Conservation (phyloP, 2,888 invertebrate genomes). For the Fabriciana adippe region DNA sequence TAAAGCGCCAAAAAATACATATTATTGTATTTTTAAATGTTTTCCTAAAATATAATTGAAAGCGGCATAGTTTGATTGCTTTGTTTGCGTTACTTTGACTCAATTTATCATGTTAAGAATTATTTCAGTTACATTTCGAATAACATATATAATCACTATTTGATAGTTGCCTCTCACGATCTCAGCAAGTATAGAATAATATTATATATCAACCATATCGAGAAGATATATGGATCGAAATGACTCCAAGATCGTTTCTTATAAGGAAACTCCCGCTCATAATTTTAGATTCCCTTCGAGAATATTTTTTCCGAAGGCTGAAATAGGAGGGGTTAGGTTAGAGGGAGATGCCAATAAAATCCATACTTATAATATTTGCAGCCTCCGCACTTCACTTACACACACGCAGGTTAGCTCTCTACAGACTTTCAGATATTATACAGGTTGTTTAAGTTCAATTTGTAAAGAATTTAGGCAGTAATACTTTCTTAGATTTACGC, state of each 20-base stretch:
- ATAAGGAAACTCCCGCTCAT: constrained; percentile 61
- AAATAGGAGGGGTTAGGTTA: constrained; percentile 50
- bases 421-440: constrained; percentile 70
- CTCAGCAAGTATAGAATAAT: constrained; percentile 43
- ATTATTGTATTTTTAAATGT: too few relatives aligned
- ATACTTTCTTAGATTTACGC: too few relatives aligned
- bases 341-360: constrained; percentile 73
- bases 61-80: too few relatives aligned
- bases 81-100: too few relatives aligned
- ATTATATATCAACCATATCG: constrained; percentile 17
- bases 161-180: constrained; percentile 41
- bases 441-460: constrained; percentile 48
- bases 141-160: constrained; percentile 30
- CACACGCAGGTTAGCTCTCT: constrained; percentile 75
- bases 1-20: too few relatives aligned
- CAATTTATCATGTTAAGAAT: neutral
- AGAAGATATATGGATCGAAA: constrained; percentile 69
- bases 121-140: constrained; percentile 43
- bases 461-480: too few relatives aligned
- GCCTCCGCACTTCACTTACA: constrained; percentile 73
- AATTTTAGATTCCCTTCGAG: constrained; percentile 76
- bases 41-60: too few relatives aligned
- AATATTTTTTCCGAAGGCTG: constrained; percentile 68
- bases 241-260: constrained; percentile 72
- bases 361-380: constrained; percentile 83